These are phyloP conservation scores for Stegastes partitus DNA, from an alignment of 2,113 vertebrate genomes.

Conservation along the genomic window DNA sequence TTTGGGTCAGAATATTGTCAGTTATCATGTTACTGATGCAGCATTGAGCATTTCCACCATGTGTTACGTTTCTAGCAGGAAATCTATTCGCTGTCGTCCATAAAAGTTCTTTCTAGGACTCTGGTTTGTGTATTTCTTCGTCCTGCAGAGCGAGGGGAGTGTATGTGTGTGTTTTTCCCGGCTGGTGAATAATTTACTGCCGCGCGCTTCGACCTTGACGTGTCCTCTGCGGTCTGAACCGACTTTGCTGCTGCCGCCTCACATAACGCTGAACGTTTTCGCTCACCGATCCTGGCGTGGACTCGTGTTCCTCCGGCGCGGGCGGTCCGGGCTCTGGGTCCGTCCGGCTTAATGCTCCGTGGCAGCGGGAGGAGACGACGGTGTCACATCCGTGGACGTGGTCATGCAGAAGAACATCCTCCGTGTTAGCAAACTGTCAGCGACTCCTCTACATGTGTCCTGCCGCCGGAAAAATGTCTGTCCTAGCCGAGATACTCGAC, in stretches of 20 bases:
- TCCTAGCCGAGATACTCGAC: not conserved
- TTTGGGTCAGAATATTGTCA: no score
- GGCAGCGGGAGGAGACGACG: constrained; percentile 15
- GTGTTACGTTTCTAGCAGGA: no score
- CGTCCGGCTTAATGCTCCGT: constrained; percentile 49
- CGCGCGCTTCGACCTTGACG: constrained; percentile 56
- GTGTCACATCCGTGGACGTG: constrained; percentile 34
- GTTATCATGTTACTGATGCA: no score
- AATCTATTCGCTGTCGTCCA: no score
- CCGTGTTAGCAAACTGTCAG: constrained; percentile 33
- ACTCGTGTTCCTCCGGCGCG: not conserved
- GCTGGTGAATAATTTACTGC: constrained; percentile 70
- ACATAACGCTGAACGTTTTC: not conserved
- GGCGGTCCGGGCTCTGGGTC: constrained; percentile 8
- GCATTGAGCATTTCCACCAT: no score
- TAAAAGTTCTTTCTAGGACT: not conserved
- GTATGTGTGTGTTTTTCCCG: constrained; percentile 14
- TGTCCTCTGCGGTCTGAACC: constrained; percentile 57
- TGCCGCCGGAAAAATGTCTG: constrained; percentile 37
- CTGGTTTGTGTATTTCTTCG: not conserved
- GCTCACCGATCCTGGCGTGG: not conserved
- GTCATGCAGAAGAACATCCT: constrained; percentile 34
- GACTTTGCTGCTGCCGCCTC: constrained; percentile 28
- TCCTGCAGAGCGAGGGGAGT: constrained; percentile 13
- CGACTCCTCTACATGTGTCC: constrained; percentile 21